Evolutionary conservation across 2,113 vertebrate genomes (phyloP), one percentile per base, ranked within the genome.

Genomic region (Periophthalmus modestus): DNA sequence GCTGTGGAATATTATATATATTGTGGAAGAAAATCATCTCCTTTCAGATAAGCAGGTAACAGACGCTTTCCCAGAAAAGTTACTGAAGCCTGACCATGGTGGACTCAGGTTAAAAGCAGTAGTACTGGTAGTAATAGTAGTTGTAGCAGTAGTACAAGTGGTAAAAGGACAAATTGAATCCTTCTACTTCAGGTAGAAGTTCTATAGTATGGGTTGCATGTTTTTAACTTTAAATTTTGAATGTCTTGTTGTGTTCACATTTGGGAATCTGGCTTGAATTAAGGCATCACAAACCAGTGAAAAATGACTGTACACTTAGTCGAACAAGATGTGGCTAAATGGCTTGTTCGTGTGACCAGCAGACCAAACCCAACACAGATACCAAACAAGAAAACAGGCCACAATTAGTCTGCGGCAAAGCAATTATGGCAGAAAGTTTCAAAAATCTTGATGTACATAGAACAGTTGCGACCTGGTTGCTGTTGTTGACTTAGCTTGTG

Each of bases 241-340:
- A 43, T 23, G 36, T 13, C 48, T 4, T 28, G 48, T 46, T 47
- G 43, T 46, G 46, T 67, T 48, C 43, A 67, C 66, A 24, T 14
- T 16, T 16, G 46, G 39, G 66, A 48, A 48, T 24, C 39, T 21
- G 19, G 36, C 43, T 16, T 16, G 21, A 46, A 48, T 67, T 47
- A 67, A 48, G 39, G 61, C 61, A 18, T 63, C 65, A 46, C n/a
- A 47, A 47, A 39, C 34, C 34, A 65, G 34, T 39, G 19, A 19
- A 65, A 65, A 65, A 65, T 65, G 2, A 39, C 57, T 28, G 57
- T 59, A 28, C 62, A 65, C 18, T 39, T 65, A 62, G 59, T 62
- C 34, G 34, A 62, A 62, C 59, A 62, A 65, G 18, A 65, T 65
- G 34, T 65, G 12, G 34, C 19, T 65, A 65, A 39, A 65, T 39